phyloP scores from a whole-genome alignment of 2,888 invertebrate genomes.

The Metellina segmentata region DNA sequence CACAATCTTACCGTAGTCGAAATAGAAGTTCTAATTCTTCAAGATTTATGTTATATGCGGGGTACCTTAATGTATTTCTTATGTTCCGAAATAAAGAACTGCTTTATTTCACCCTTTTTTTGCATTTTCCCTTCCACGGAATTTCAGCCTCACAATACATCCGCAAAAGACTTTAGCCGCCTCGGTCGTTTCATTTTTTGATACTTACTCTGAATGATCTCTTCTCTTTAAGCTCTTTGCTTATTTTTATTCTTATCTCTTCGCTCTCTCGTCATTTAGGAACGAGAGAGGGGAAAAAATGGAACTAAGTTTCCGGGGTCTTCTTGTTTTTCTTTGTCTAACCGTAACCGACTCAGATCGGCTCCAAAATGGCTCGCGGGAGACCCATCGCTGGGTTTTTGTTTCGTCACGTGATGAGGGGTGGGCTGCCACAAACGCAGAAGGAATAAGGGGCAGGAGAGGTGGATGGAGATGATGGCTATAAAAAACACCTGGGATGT shows the following conservation, averaged over 20 bases:
- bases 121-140: too few species aligned
- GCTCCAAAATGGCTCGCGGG: constrained; percentile 36
- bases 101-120: constrained; percentile 8
- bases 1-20: constrained; percentile 8
- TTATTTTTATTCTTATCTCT: constrained; percentile 2
- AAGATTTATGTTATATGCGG: constrained; percentile 32
- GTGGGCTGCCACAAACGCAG: not conserved
- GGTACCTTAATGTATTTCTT: constrained; percentile 52
- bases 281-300: not conserved
- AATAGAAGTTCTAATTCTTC: constrained; percentile 18
- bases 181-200: constrained; percentile 18
- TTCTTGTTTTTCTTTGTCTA: constrained; percentile 35
- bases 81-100: constrained; percentile 39
- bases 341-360: constrained; percentile 35
- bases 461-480: not conserved
- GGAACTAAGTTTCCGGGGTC: constrained; percentile 26
- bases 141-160: not conserved
- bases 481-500: constrained; percentile 36
- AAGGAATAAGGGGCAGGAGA: not conserved
- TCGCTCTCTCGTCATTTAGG: constrained; percentile 3
- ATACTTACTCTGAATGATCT: constrained; percentile 35
- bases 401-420: constrained; percentile 3
- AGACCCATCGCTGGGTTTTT: constrained; percentile 33
- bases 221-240: constrained; percentile 28
- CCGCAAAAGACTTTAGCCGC: not conserved